Base-by-base conservation (phyloP, 2,113 vertebrate genomes). In the Sceloporus tristichus region DNA sequence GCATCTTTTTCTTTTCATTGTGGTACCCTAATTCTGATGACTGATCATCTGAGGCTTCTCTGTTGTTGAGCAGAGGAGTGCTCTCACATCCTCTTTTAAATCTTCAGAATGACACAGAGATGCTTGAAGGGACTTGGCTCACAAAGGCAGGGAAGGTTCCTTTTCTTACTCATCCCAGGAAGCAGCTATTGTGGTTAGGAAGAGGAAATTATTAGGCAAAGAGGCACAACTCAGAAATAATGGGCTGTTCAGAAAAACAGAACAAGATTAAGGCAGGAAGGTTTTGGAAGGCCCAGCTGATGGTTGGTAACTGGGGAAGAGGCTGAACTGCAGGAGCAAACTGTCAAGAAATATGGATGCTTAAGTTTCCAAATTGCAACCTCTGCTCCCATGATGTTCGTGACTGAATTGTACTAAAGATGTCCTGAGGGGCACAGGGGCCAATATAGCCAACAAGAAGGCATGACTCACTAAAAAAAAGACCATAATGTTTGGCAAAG, bases 381-480 rank as follows among this genome's bases (percentile, higher is more conserved):
- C 14, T 73, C 13, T 42, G 34, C 27, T 76, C 42, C 5, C 9
- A 53, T 74, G 1, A 34, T 56, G 13, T 29, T 48, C 19, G 56
- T 38, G 8, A 83, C 42, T 84, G 48, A 7, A 71, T 48, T 83
- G 7, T 9, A n/a, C 77, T 53, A 70, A 82, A 89, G 59, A 38
- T 88, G 70, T 77, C 74, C 38, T 77, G 29, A 70, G 77, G 25
- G 40, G 27, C 13, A 53, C 42, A 65, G 4, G 71, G 65, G n/a
- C 29, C 54, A 29, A 29, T 79, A 82, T 85, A 80, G 87, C 78
- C 62, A 53, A 74, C 2, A 77, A 70, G 40, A 79, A 8, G 56
- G 59, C 59, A 62, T 62, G 59, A 62, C 59, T 16, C 13, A 16
- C 59, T 62, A 62, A 14, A 62, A 62, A 62, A 62, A 18, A 62